Conservation (phyloP, 2,888 invertebrate genomes). For the Cerceris rybyensis region DNA sequence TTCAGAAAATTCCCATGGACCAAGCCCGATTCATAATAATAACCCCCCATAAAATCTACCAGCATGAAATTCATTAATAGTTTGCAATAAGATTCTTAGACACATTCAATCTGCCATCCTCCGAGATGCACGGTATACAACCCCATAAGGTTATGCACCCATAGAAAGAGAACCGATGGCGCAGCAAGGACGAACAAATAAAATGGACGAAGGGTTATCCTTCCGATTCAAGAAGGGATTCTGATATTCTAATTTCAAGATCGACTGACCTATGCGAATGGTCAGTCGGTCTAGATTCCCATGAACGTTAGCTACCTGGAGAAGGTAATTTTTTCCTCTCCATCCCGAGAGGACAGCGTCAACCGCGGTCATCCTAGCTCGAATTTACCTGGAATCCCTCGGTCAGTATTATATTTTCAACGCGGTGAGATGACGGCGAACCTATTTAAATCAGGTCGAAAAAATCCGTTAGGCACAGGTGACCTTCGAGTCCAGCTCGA, state of each 20-base stretch:
- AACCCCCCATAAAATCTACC: too few relatives aligned
- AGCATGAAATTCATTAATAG: too few relatives aligned
- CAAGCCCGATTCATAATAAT: too few relatives aligned
- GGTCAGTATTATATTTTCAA: conserved; percentile 10
- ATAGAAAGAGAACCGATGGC: conserved; percentile 4
- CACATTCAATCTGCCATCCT: too few relatives aligned
- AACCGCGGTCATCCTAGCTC: conserved; percentile 31
- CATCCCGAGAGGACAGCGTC: not conserved
- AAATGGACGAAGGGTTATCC: conserved; percentile 21
- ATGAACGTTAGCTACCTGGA: conserved; percentile 73
- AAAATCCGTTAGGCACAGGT: conserved; percentile 76
- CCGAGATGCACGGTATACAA: too few relatives aligned
- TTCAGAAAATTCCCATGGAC: too few relatives aligned
- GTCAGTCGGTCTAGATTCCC: conserved; percentile 74
- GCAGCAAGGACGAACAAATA: not conserved
- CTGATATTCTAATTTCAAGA: conserved; percentile 65
- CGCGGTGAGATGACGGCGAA: conserved; percentile 34
- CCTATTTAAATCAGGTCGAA: conserved; percentile 80
- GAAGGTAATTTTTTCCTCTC: conserved; percentile 34
- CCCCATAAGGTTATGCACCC: too few relatives aligned
- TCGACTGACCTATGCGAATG: conserved; percentile 62
- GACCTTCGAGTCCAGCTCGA: conserved; percentile 61
- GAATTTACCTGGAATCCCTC: conserved; percentile 60
- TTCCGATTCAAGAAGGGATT: conserved; percentile 26
- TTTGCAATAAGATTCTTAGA: too few relatives aligned